A percentile compares a stretch with the other conserved stretches of the same genome.
phyloP scores from a whole-genome alignment of 92 coral and sea anemone genomes.

The Zoanthus sansibaricus region DNA sequence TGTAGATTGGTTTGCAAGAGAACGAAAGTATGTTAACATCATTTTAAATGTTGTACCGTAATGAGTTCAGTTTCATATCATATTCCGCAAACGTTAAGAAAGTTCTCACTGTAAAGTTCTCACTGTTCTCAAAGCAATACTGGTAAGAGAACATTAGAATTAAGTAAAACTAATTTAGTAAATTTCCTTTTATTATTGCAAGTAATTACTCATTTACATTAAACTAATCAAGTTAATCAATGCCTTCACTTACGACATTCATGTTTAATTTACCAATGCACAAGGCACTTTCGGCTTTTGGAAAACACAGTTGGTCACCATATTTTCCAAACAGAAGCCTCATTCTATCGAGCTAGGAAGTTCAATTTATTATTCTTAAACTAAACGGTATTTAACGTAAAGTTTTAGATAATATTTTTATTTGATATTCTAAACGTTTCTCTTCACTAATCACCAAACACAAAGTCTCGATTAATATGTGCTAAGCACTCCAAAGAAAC shows the following conservation, averaged over 20 bases:
- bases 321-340: not conserved
- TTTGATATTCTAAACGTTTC: not conserved
- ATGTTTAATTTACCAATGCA: not conserved
- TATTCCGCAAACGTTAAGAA: too few relatives aligned
- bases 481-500: not conserved
- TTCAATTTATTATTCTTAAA: not conserved
- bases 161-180: not conserved
- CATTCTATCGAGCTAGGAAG: not conserved
- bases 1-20: too few relatives aligned
- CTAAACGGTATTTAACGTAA: not conserved
- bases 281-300: not conserved
- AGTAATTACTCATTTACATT: not conserved
- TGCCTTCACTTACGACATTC: not conserved
- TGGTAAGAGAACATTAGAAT: not conserved
- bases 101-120: too few relatives aligned
- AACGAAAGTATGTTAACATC: too few relatives aligned
- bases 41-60: too few relatives aligned
- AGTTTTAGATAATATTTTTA: not conserved
- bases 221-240: not conserved
- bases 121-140: not conserved
- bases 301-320: not conserved
- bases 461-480: not conserved
- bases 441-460: not conserved
- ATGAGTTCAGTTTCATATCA: too few relatives aligned
- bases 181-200: not conserved